Conservation (phyloP, 2,888 invertebrate species). For the Eumacrocentrus americanus region DNA sequence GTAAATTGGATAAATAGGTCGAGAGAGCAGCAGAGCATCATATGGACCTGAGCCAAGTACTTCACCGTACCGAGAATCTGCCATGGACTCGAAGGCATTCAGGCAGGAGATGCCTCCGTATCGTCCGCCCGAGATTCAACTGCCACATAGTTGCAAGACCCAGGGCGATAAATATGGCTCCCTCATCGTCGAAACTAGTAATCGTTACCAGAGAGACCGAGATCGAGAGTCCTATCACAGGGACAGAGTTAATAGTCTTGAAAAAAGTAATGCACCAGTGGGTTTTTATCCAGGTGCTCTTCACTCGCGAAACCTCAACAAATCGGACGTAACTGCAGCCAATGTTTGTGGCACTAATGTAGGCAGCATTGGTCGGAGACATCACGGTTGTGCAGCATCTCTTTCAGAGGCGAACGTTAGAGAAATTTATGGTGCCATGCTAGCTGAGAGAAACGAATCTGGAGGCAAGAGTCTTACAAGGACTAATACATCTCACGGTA, state of each 20-base stretch:
- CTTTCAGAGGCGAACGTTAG: conserved; percentile 56
- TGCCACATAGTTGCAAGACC: conserved; percentile 47
- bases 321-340: conserved; percentile 45
- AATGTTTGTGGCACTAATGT: conserved; percentile 51
- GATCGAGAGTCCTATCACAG: conserved; percentile 50
- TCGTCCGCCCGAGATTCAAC: conserved; percentile 50
- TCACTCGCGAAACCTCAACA: conserved; percentile 50
- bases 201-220: conserved; percentile 52
- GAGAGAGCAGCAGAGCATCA: conserved; percentile 53
- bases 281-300: conserved; percentile 51
- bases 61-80: conserved; percentile 56
- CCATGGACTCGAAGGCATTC: conserved; percentile 51
- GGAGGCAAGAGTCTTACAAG: conserved; percentile 54
- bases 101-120: conserved; percentile 54
- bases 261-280: conserved; percentile 52
- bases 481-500: conserved; percentile 43
- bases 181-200: conserved; percentile 44
- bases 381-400: conserved; percentile 54
- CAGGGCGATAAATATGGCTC: conserved; percentile 54
- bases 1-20: conserved; percentile 39
- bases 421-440: conserved; percentile 50
- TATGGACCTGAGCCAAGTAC: conserved; percentile 55
- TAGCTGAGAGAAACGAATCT: conserved; percentile 51
- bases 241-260: conserved; percentile 58
- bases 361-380: conserved; percentile 50